phyloP scores from a whole-genome alignment of 2,113 vertebrate genomes.

The Tragelaphus imberbis region DNA sequence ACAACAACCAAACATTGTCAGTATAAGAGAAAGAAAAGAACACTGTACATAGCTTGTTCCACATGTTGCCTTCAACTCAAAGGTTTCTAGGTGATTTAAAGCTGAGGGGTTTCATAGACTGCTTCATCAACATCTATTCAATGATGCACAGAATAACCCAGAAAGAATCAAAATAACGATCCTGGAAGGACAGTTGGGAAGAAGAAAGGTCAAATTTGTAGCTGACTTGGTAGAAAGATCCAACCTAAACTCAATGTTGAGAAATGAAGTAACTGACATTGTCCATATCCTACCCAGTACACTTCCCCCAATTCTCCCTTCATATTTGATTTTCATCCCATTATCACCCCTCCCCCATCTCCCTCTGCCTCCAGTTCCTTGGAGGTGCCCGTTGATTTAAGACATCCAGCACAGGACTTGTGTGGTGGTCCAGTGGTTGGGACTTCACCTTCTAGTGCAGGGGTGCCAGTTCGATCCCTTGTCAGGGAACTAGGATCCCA shows the following conservation, averaged over 20 bases:
- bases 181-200: not conserved
- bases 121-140: not conserved
- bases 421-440: not conserved
- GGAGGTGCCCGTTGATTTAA: not conserved
- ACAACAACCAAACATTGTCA: not conserved
- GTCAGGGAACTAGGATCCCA: not conserved
- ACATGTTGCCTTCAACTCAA: not conserved
- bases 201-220: not conserved
- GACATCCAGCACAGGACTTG: not conserved
- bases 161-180: not conserved
- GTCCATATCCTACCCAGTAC: not conserved
- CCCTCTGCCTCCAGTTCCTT: not conserved
- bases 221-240: not conserved
- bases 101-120: not conserved
- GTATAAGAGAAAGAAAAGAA: not conserved
- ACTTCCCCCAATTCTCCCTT: not conserved
- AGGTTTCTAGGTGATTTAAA: conserved; percentile 6
- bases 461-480: not conserved
- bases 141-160: not conserved
- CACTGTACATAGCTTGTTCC: not conserved
- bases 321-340: not conserved
- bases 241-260: not conserved
- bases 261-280: not conserved
- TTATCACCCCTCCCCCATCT: not conserved
- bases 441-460: not conserved